These are phyloP conservation scores for Lithobates pipiens DNA, from an alignment of 2,797 vertebrate species.

Conservation along the genomic window DNA sequence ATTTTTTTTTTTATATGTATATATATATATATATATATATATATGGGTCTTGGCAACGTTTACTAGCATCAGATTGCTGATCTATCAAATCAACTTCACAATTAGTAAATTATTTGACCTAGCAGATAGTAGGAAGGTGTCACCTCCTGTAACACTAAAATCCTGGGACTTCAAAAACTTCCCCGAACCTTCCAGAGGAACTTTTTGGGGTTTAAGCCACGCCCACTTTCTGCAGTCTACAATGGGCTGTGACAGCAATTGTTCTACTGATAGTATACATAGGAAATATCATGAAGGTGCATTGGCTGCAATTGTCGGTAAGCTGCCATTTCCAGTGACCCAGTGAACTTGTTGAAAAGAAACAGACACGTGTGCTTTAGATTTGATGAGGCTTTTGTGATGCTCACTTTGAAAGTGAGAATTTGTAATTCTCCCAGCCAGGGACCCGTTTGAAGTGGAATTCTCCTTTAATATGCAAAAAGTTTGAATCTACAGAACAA, in stretches of 20 bases:
- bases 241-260: background rate
- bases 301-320: background rate
- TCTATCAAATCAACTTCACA: too few species aligned
- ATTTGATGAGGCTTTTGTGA: constrained; percentile 52
- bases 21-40: too few species aligned
- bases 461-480: constrained; percentile 45
- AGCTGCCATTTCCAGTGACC: constrained; percentile 24
- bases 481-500: constrained; percentile 44
- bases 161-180: background rate
- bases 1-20: too few species aligned
- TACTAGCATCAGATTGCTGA: too few species aligned
- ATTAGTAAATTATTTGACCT: too few species aligned
- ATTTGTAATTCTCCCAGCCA: constrained; percentile 34
- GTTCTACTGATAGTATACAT: background rate
- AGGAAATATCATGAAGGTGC: background rate
- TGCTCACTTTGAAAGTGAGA: constrained; percentile 63
- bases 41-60: too few species aligned
- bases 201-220: background rate
- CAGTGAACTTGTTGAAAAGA: constrained; percentile 20
- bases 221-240: background rate
- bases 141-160: too few species aligned
- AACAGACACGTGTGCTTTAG: constrained; percentile 43
- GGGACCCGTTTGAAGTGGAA: constrained; percentile 57
- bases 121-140: background rate
- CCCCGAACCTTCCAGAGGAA: background rate